phyloP scores from a whole-genome alignment of 2,888 invertebrate genomes.

The Hirtodrosophila trivittata region DNA sequence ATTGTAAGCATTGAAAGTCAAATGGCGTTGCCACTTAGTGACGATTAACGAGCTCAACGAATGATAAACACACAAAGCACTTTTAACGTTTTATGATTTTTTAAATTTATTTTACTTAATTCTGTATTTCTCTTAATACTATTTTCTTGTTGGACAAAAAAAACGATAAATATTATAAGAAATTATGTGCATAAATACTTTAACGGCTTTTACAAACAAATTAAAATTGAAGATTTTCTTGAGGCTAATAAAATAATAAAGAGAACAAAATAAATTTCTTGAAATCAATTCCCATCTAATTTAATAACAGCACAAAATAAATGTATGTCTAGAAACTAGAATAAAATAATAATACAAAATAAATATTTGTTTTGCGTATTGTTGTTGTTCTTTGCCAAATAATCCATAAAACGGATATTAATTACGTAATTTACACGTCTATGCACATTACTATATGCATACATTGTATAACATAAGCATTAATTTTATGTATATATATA shows the following conservation, averaged over 20 bases:
- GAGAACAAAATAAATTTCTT: conserved; percentile 21
- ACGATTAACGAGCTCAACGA: too few species aligned
- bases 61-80: too few species aligned
- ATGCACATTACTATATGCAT: conserved; percentile 45
- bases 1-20: too few species aligned
- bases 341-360: conserved; percentile 39
- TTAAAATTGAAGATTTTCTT: conserved; percentile 23
- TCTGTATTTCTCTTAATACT: conserved; percentile 21
- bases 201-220: conserved; percentile 48
- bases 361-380: conserved; percentile 35
- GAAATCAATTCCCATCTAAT: conserved; percentile 38
- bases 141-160: conserved; percentile 35
- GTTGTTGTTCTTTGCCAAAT: conserved; percentile 54
- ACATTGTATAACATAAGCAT: conserved; percentile 13
- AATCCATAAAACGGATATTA: conserved; percentile 76
- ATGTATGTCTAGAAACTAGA: conserved; percentile 9
- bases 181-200: conserved; percentile 43
- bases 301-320: conserved; percentile 52
- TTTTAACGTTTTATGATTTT: too few species aligned
- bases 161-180: conserved; percentile 36
- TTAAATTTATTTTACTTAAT: conserved; percentile 37
- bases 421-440: conserved; percentile 49
- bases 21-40: too few species aligned
- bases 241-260: too few species aligned
- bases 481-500: conserved; percentile 10